Evolutionary conservation across 2,888 invertebrate species (phyloP).

Genomic region (Drosophila peninsularis): DNA sequence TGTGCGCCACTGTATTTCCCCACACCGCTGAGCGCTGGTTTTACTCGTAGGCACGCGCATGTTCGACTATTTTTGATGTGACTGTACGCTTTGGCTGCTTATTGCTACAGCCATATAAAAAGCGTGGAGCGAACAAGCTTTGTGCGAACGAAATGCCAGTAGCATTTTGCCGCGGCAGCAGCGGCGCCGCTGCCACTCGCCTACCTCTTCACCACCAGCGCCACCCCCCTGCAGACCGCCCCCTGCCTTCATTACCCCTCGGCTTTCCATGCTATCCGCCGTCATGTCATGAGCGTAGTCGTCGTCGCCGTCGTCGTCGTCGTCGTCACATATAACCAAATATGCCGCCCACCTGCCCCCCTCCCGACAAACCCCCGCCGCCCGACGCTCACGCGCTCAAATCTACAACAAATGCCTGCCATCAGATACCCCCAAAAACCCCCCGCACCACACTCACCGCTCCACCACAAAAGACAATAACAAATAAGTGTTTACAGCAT

Average conservation of each 20-base stretch:
- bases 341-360: slow-evolving; percentile 51
- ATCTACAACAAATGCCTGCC: slow-evolving; percentile 52
- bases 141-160: slow-evolving; percentile 80
- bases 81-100: slow-evolving; percentile 66
- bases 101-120: slow-evolving; percentile 75
- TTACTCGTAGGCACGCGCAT: slow-evolving; percentile 62
- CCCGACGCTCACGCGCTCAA: slow-evolving; percentile 44
- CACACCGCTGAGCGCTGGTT: slow-evolving; percentile 14
- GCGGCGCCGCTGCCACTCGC: slow-evolving; percentile 58
- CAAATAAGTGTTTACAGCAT: slow-evolving; percentile 37
- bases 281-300: slow-evolving; percentile 41
- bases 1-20: slow-evolving; percentile 8
- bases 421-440: slow-evolving; percentile 8
- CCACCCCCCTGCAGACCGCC: background rate
- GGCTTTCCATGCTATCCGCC: slow-evolving; percentile 15
- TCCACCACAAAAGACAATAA: slow-evolving; percentile 32
- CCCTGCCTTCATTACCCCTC: slow-evolving; percentile 28
- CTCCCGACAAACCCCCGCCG: slow-evolving; percentile 12
- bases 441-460: background rate
- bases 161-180: slow-evolving; percentile 72
- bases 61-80: slow-evolving; percentile 77
- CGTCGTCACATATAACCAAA: slow-evolving; percentile 61
- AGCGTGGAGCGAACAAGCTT: slow-evolving; percentile 75
- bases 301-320: slow-evolving; percentile 34
- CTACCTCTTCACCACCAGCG: slow-evolving; percentile 6